A percentile compares a stretch with the other conserved stretches of the same genome.
Conservation (phyloP, 2,113 vertebrate genomes). For the Amblyornis subalaris region DNA sequence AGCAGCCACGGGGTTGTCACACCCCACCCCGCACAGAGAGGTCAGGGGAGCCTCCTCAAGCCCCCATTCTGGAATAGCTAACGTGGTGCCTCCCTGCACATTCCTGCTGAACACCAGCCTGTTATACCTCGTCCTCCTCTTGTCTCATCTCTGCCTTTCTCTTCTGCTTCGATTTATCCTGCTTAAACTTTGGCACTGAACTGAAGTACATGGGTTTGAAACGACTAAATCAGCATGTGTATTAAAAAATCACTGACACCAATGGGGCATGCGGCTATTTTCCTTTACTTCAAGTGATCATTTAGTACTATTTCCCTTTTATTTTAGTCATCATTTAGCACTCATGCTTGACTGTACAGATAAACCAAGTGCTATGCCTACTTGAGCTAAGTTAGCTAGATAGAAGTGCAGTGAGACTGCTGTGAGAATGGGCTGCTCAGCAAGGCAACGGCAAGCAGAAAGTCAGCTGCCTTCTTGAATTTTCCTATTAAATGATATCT, state of each 20-base stretch:
- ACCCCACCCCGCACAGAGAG: accelerated
- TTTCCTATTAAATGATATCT: not conserved
- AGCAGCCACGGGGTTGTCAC: accelerated
- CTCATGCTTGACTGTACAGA: not conserved
- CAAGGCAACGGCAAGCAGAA: not conserved
- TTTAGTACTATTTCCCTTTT: not conserved
- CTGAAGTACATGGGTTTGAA: not conserved
- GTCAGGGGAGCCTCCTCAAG: not conserved
- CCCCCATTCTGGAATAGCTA: accelerated
- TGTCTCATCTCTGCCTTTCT: not conserved
- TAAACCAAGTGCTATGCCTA: not conserved
- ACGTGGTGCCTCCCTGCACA: accelerated
- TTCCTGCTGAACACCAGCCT: not conserved
- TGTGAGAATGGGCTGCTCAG: not conserved
- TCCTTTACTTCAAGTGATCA: not conserved
- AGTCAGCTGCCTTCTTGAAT: not conserved
- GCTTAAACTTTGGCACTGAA: not conserved
- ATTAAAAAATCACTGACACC: not conserved
- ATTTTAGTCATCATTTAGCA: not conserved
- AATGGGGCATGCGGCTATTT: not conserved
- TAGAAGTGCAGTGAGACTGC: not conserved
- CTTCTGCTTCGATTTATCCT: not conserved
- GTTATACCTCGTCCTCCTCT: accelerated
- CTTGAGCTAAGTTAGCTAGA: not conserved
- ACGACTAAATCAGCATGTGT: accelerated